A percentile compares a stretch with the other conserved stretches of the same genome.
These are phyloP conservation scores for Drosophila paramelanica DNA, from an alignment of 2,888 invertebrate species.

Conservation along the genomic window DNA sequence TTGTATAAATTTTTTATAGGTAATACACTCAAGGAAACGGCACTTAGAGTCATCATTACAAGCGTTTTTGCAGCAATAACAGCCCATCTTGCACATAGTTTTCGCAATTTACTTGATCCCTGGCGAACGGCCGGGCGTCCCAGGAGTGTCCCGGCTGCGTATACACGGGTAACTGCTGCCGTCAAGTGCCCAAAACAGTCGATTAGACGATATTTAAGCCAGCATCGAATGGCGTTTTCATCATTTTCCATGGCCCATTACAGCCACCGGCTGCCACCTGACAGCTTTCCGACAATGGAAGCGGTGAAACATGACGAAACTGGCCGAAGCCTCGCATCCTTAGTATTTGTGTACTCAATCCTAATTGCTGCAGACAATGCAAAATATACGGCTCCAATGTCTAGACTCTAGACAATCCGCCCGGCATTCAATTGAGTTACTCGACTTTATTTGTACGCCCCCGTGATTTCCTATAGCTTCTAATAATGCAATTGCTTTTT, in stretches of 20 bases:
- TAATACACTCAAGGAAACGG: constrained; percentile 85
- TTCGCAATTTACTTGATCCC: constrained; percentile 84
- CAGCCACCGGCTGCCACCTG: constrained; percentile 63
- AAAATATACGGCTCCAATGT: constrained; percentile 29
- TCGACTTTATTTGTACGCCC: constrained; percentile 44
- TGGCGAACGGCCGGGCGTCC: constrained; percentile 49
- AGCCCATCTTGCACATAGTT: constrained; percentile 85
- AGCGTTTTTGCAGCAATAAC: constrained; percentile 85
- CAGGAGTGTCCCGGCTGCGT: constrained; percentile 24
- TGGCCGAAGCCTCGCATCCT: constrained; percentile 7
- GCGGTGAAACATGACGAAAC: constrained; percentile 17
- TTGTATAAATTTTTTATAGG: constrained; percentile 85
- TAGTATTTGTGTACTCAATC: neutral
- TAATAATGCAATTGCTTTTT: constrained; percentile 80
- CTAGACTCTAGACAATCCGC: constrained; percentile 47
- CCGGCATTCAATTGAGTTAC: constrained; percentile 42
- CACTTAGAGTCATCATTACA: constrained; percentile 85
- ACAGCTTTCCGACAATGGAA: constrained; percentile 2
- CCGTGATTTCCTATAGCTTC: constrained; percentile 53
- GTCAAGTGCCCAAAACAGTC: constrained; percentile 71
- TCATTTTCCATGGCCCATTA: constrained; percentile 65
- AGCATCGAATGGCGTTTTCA: constrained; percentile 61
- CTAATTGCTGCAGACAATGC: constrained; percentile 34
- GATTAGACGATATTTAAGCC: constrained; percentile 74
- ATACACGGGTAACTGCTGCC: constrained; percentile 61